Percentiles rank a stretch among this genome's conserved stretches.
Conservation (phyloP, 2,113 vertebrate species). For the Isichthys henryi region DNA sequence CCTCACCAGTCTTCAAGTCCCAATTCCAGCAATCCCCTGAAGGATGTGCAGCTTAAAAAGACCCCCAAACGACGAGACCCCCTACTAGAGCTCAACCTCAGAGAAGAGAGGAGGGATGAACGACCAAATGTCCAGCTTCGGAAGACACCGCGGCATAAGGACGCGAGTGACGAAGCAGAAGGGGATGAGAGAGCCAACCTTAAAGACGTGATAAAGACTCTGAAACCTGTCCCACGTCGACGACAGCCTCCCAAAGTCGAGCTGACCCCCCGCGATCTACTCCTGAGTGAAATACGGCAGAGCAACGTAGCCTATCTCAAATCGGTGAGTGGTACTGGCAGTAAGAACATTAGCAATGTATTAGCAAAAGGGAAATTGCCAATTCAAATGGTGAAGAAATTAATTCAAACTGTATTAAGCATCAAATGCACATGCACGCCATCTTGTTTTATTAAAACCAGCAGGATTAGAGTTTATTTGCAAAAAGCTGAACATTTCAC, state of each 20-base stretch:
- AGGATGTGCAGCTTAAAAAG: constrained; percentile 59
- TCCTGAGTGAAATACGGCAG: constrained; percentile 81
- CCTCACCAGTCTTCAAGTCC: constrained; percentile 28
- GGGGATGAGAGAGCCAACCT: constrained; percentile 73
- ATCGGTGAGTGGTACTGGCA: constrained; percentile 56
- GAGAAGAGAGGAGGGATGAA: constrained; percentile 60
- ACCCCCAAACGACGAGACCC: constrained; percentile 57
- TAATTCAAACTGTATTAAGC: neutral
- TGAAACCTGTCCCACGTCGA: constrained; percentile 80
- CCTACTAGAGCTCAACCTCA: constrained; percentile 50
- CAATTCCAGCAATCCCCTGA: constrained; percentile 31
- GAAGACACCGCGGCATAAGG: constrained; percentile 48
- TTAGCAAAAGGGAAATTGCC: neutral
- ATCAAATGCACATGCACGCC: neutral
- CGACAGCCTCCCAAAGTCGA: constrained; percentile 78
- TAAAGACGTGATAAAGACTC: constrained; percentile 78
- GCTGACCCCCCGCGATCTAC: constrained; percentile 77
- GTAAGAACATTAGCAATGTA: neutral
- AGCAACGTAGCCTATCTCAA: constrained; percentile 90
- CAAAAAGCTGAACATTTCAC: neutral
- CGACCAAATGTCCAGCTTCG: constrained; percentile 52
- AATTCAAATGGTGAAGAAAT: neutral
- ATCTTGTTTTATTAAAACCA: neutral
- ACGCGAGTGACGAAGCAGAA: constrained; percentile 37
- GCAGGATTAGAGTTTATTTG: neutral